Percentiles rank a stretch among this genome's conserved stretches.
These are phyloP conservation scores for Acrossocheilus wenchowensis DNA, from an alignment of 2,797 vertebrate genomes.

Conservation along the genomic window DNA sequence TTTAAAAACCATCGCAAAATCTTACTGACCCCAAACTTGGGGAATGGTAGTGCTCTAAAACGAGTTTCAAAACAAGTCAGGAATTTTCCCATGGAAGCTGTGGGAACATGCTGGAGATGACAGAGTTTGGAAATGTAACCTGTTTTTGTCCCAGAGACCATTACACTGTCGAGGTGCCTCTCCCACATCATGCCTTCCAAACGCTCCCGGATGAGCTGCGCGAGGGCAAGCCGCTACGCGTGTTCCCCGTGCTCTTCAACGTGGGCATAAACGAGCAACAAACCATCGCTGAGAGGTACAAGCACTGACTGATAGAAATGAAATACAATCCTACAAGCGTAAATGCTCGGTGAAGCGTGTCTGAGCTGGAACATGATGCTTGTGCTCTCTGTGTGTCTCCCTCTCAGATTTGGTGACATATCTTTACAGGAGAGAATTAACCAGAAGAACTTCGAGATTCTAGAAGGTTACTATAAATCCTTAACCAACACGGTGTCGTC, in stretches of 20 bases:
- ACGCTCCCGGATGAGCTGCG: slow-evolving; percentile 89
- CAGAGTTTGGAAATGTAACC: neutral
- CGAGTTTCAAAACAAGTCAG: too few relatives aligned
- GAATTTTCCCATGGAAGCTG: neutral
- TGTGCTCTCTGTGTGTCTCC: slow-evolving; percentile 33
- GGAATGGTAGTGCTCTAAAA: neutral
- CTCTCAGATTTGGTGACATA: slow-evolving; percentile 94
- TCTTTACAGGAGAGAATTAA: slow-evolving; percentile 97
- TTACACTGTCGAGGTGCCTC: slow-evolving; percentile 92
- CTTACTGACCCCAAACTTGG: too few relatives aligned
- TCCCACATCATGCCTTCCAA: slow-evolving; percentile 89
- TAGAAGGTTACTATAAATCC: slow-evolving; percentile 92
- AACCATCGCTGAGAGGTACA: slow-evolving; percentile 95
- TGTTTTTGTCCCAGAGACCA: slow-evolving; percentile 79
- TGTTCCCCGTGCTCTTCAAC: slow-evolving; percentile 93
- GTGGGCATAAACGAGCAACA: slow-evolving; percentile 99
- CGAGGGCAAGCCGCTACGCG: slow-evolving; percentile 87
- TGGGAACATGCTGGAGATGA: neutral
- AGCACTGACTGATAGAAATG: neutral
- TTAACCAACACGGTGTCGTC: slow-evolving; percentile 90
- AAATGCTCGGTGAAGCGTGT: neutral
- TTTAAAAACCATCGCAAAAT: too few relatives aligned
- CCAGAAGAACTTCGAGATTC: slow-evolving; percentile 93
- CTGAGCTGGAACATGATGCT: neutral
- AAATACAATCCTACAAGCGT: neutral